These are phyloP conservation scores for Tichodroma muraria DNA, from an alignment of 2,113 vertebrate genomes.

Conservation along the genomic window DNA sequence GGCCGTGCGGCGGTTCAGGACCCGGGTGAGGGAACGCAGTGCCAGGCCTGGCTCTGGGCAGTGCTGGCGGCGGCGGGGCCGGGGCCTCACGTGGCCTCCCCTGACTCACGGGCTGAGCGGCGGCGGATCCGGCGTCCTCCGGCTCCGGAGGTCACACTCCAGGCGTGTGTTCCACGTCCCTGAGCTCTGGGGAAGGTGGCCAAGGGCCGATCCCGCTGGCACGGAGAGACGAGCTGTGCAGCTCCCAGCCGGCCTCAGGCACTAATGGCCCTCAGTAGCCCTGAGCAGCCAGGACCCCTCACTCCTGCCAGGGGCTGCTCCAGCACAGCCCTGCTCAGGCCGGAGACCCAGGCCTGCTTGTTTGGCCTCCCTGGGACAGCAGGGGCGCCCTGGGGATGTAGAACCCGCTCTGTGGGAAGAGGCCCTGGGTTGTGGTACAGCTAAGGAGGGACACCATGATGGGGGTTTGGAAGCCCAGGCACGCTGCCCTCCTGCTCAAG, in stretches of 20 bases:
- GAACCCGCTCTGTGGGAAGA: not conserved
- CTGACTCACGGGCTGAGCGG: not conserved
- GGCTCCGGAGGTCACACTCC: fast-evolving
- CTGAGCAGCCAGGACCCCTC: fast-evolving
- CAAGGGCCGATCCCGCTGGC: fast-evolving
- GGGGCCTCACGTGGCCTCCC: not conserved
- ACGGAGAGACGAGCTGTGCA: fast-evolving
- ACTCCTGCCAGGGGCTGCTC: fast-evolving
- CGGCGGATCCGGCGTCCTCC: fast-evolving
- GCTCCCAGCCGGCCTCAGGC: not conserved
- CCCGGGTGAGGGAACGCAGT: not conserved
- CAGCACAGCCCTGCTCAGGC: not conserved
- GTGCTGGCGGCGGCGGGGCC: fast-evolving
- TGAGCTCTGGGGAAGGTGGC: not conserved
- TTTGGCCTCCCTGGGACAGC: not conserved
- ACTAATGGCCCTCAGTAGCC: fast-evolving
- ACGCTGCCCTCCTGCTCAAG: not conserved
- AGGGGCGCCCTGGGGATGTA: fast-evolving
- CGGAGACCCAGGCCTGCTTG: fast-evolving
- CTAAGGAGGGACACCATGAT: fast-evolving
- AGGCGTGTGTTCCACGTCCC: fast-evolving
- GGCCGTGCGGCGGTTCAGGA: not conserved
- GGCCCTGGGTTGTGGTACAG: not conserved
- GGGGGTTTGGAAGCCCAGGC: not conserved
- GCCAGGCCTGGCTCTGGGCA: not conserved